Evolutionary conservation across 53 echinoderm and acorn worm genomes (phyloP), one percentile per base, ranked within the genome.

Genomic region (Pentamera pediparva): DNA sequence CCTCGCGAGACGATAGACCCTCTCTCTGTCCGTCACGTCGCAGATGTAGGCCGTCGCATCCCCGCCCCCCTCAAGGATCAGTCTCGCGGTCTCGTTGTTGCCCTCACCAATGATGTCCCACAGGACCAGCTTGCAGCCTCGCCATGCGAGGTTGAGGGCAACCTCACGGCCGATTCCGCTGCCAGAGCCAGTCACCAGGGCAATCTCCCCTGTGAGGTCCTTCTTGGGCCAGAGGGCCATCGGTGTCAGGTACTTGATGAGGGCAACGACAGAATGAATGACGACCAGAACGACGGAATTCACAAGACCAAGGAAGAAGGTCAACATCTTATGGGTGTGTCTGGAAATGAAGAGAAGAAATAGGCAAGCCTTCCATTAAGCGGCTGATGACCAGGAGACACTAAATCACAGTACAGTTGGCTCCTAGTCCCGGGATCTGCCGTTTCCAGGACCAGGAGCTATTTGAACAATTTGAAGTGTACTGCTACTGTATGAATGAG

Each of bases 111-210:
- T 85, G 22, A 85, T 57, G 38, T 92, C 92, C 92, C 92, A 92
- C 10, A 92, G 79, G 1, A 92, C 85, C 13, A 92, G 36, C 25
- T 27, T 40, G 52, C 74, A 63, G 9, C 84, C 84, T 8, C 1
- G 37, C 19, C 20, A 52, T 37, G 78, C 65, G 29, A 78, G 37
- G 6, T 36, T 34, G 15, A 49, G 22, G 33, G 78, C 65, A 17
- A 78, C 35, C 21, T 65, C 18, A 6, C 69, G 65, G 32, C 78
- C 78, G 12, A 92, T 85, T 19, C 92, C 92, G 37, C 92, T 76
- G 5, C 92, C 92, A 28, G 79, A 83, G 12, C 92, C 92, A 1
- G 92, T 92, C 36, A 92, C 35, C 26, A 92, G 70, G 28, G 87
- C 85, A 35, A 73, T 81, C 67, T 92, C 92, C 8, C 85, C 92